Evolutionary conservation across 2,113 vertebrate species (phyloP).

Genomic region (Danionella cerebrum): DNA sequence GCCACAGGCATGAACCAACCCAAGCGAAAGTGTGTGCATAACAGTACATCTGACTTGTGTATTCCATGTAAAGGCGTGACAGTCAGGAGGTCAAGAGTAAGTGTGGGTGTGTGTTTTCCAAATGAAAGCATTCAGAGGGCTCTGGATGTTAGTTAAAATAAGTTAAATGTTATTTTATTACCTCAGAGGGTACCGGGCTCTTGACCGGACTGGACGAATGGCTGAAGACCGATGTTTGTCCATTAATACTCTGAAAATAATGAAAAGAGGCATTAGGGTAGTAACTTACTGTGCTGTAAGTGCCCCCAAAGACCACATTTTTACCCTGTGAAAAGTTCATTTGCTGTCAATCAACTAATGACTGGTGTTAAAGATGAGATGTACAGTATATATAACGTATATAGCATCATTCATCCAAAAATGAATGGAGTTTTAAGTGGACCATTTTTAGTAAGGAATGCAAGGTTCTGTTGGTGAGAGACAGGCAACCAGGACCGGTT

Average conservation of each 20-base stretch:
- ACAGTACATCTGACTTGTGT: not conserved
- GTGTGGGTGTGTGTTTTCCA: not conserved
- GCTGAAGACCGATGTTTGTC: slow-evolving; percentile 54
- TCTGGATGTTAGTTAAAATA: not conserved
- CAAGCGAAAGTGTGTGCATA: not conserved
- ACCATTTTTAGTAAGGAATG: too few species aligned
- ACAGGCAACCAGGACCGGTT: too few species aligned
- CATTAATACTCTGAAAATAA: slow-evolving; percentile 11
- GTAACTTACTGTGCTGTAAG: too few species aligned
- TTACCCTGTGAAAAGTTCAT: too few species aligned
- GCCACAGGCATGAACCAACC: not conserved
- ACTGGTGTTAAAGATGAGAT: too few species aligned
- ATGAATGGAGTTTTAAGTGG: too few species aligned
- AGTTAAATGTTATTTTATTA: not conserved
- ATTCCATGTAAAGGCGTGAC: not conserved
- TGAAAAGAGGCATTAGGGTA: too few species aligned
- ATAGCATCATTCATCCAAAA: too few species aligned
- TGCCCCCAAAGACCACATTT: too few species aligned
- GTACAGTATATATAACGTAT: too few species aligned
- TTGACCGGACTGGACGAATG: slow-evolving; percentile 53
- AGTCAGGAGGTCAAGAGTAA: not conserved
- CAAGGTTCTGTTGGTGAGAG: too few species aligned
- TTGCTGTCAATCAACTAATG: too few species aligned
- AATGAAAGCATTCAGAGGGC: not conserved
- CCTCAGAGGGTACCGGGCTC: slow-evolving; percentile 53